Evolutionary conservation across 2,888 invertebrate species (phyloP), one percentile per base, ranked within the genome.

Genomic region (Drosophila diplacantha): DNA sequence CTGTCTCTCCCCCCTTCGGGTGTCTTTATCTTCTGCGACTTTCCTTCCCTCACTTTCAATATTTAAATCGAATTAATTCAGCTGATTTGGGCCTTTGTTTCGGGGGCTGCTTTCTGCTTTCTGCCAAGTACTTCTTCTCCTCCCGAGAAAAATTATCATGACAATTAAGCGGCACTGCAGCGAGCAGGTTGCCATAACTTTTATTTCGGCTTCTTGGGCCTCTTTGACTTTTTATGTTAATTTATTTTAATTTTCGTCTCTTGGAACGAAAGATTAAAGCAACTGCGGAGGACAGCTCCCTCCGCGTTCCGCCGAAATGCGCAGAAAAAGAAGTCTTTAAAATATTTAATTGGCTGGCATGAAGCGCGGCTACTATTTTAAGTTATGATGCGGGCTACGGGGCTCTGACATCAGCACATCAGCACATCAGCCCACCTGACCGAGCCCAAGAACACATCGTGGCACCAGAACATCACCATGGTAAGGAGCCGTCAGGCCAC

Each of bases 371-470:
- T 79, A 78, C 81, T 79, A 79, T 79, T 80, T 80, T 83, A 80
- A 80, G 73, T 71, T 72, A 74, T 80, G 79, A 80, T 73, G 78
- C 61, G 73, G 71, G 46, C 62, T 20, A 7, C 20, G 22, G 24
- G 24, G 41, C 66, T 50, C 77, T 82, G 78, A 78, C 78, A 80
- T 82, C 81, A 80, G 82, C 77, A 78, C 78, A 80, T 82, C 81
- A 80, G 82, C 77, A 55, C 46, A 34, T 31, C 35, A 49, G 39
- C n/a, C 14, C 16, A 53, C 18, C 44, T 44, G 44, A 43, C 43
- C 26, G 43, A 26, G 44, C 44, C 29, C 32, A 24, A 12, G 32
- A 34, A 18, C 16, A 18, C 12, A 26, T 24, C 24, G 35, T 8
- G 24, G 29, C 18, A 55, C 20, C 26, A 29, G 32, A 50, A 22